Evolutionary conservation across 2,797 vertebrate genomes (phyloP), one percentile per base, ranked within the genome.

Genomic region (Anabas testudineus): DNA sequence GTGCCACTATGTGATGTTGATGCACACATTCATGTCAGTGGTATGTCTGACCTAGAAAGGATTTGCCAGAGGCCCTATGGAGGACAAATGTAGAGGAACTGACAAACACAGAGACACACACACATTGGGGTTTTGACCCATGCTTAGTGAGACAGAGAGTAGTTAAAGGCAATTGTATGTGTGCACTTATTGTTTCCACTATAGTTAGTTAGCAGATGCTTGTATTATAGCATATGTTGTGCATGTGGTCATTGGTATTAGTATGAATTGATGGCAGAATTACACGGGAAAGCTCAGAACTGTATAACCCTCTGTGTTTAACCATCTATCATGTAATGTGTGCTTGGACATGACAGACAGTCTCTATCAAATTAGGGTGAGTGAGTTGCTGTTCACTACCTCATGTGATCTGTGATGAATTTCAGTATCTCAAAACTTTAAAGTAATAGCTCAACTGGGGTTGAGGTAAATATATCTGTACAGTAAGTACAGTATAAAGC

Each of bases 41-140:
- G 76, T 76, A 51, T 80, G 83, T 89, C 82, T 92, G 89, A 91
- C 89, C 90, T 82, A 93, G 87, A 91, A 91, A 87, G 48, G 54
- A 69, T 82, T 90, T 71, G 84, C 90, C 83, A 26, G 76, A 79
- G 88, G 88, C 86, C 66, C 22, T 59, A 72, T 84, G 76, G 76
- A 71, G 49, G 52, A 74, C 69, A 78, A 72, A 85, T 80, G 75
- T 58, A 82, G 76, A 67, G 48, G 67, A 73, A 77, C 72, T 60
- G 69, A 84, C 78, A 67, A 73, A 57, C 70, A 61, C 61, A 61
- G 72, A 57, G 62, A 42, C 77, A 45, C 60, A 19, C 48, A 78
- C 64, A 73, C 62, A 65, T 15, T 42, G n/a, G 54, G 63, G 62
- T 45, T 85, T 82, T 82, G 71, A 85, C 54, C 56, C 54, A 12